These are phyloP conservation scores for Albula glossodonta DNA, from an alignment of 2,113 vertebrate genomes.

Conservation along the genomic window DNA sequence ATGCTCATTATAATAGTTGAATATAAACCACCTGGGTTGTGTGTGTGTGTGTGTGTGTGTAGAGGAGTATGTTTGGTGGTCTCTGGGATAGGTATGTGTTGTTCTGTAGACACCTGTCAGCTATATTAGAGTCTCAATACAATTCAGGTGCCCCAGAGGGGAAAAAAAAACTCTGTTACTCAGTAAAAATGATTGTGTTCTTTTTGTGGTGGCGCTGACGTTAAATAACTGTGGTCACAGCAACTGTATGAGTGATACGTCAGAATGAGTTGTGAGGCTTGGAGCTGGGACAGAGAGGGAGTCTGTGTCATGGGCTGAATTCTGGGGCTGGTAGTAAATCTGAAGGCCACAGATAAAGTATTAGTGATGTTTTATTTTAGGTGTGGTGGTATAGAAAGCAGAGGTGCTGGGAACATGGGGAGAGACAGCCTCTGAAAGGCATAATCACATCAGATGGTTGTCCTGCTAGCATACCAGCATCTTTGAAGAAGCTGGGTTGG, in stretches of 20 bases:
- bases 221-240: constrained; percentile 34
- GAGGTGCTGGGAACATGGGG: not conserved
- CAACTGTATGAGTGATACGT: constrained; percentile 33
- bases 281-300: not conserved
- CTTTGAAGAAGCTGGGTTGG: not conserved
- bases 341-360: constrained; percentile 10
- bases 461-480: not conserved
- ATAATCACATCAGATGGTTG: not conserved
- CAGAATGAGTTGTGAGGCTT: constrained; percentile 38
- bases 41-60: constrained; percentile 2
- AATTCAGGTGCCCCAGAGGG: not conserved
- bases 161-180: constrained; percentile 16
- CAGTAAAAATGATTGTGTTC: constrained; percentile 18
- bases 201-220: constrained; percentile 29
- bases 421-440: not conserved
- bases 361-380: constrained; percentile 11
- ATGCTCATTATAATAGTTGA: not conserved
- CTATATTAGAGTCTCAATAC: not conserved
- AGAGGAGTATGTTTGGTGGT: too few species aligned
- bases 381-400: not conserved
- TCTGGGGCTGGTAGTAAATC: constrained; percentile 37
- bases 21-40: not conserved
- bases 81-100: too few species aligned
- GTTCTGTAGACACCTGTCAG: too few species aligned
- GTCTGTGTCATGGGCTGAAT: constrained; percentile 11